Evolutionary conservation across 2,888 invertebrate species (phyloP).

Genomic region (Euzetes globulus): DNA sequence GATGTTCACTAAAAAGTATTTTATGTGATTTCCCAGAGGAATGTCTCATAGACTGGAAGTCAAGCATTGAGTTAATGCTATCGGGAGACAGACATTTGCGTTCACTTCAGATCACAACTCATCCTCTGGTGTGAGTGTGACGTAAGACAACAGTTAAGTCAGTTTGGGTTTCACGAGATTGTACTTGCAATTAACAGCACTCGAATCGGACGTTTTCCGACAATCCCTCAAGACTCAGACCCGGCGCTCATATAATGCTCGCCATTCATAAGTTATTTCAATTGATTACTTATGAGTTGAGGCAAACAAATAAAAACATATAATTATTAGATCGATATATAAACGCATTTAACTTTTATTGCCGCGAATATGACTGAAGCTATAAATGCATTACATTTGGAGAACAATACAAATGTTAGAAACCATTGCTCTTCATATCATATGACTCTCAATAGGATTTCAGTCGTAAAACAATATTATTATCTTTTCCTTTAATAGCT

Average conservation of each 20-base stretch:
- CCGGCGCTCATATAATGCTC: background rate
- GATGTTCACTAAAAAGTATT: slow-evolving; percentile 28
- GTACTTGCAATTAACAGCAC: slow-evolving; percentile 8
- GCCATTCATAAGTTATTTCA: background rate
- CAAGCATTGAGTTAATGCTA: slow-evolving; percentile 13
- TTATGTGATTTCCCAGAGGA: slow-evolving; percentile 28
- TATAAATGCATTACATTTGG: background rate
- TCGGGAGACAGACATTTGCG: background rate
- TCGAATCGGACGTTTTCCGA: background rate
- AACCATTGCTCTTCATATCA: background rate
- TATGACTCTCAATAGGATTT: background rate
- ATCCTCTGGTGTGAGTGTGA: slow-evolving; percentile 2
- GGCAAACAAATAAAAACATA: slow-evolving; percentile 3
- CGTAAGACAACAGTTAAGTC: background rate
- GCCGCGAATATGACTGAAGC: background rate
- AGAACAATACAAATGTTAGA: background rate
- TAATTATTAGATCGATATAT: background rate
- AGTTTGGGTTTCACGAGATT: slow-evolving; percentile 15
- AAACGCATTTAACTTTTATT: slow-evolving; percentile 9
- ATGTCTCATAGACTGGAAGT: background rate
- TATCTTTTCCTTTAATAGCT: background rate
- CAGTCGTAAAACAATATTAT: slow-evolving; percentile 14
- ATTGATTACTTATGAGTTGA: slow-evolving; percentile 12
- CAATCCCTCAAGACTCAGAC: slow-evolving; percentile 4
- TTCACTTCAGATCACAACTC: background rate